These are phyloP conservation scores for Coregonus clupeaformis DNA, from an alignment of 2,113 vertebrate genomes.

Conservation along the genomic window DNA sequence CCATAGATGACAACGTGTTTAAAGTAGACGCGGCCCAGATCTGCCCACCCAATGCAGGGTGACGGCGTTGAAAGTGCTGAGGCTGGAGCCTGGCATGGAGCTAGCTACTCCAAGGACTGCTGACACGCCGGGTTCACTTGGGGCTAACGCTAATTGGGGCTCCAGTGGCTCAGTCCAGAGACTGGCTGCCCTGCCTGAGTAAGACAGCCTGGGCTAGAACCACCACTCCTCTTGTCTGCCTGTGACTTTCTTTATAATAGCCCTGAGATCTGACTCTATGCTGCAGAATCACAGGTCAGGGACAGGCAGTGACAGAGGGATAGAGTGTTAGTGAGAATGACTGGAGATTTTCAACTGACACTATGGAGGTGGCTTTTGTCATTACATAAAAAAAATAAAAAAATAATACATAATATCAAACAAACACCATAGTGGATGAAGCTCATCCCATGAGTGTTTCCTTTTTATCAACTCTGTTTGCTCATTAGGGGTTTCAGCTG, in stretches of 20 bases:
- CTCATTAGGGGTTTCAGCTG: too few relatives aligned
- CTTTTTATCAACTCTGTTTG: too few relatives aligned
- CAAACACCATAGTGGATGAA: too few relatives aligned
- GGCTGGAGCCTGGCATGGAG: background rate
- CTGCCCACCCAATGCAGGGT: slow-evolving; percentile 19
- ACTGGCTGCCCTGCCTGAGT: too few relatives aligned
- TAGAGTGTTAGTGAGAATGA: background rate
- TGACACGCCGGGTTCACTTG: slow-evolving; percentile 18
- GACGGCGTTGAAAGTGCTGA: slow-evolving; percentile 34
- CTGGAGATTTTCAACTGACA: background rate
- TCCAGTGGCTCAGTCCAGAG: slow-evolving; percentile 1
- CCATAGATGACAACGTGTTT: slow-evolving; percentile 12
- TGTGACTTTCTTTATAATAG: background rate
- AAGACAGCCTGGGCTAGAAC: background rate
- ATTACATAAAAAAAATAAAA: too few relatives aligned
- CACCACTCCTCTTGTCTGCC: background rate
- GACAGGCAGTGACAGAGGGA: background rate
- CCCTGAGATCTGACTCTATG: too few relatives aligned
- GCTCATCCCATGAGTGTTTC: too few relatives aligned
- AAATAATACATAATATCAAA: too few relatives aligned
- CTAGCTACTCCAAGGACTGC: slow-evolving; percentile 3
- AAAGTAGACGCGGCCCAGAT: slow-evolving; percentile 30
- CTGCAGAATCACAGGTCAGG: background rate
- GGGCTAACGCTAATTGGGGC: slow-evolving; percentile 22
- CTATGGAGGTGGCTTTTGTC: background rate